These are phyloP conservation scores for Drosophila leonis DNA, from an alignment of 2,888 invertebrate genomes.

Conservation along the genomic window DNA sequence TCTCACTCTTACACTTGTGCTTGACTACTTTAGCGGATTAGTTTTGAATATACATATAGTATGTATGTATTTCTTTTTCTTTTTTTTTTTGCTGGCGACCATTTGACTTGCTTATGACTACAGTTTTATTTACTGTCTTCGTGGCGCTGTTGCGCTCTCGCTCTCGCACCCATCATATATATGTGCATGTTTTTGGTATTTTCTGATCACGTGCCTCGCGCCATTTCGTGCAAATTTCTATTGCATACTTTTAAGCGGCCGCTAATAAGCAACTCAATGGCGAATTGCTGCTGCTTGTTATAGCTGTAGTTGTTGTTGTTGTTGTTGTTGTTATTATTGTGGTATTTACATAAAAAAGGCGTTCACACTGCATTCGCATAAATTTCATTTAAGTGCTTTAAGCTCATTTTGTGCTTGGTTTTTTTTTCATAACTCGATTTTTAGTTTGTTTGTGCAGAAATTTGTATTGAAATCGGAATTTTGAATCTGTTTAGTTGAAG, in stretches of 20 bases:
- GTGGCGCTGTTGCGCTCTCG: not conserved
- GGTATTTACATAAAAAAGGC: conserved; percentile 56
- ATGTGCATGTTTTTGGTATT: not conserved
- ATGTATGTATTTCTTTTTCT: not conserved
- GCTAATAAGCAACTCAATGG: conserved; percentile 58
- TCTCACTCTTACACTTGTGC: not conserved
- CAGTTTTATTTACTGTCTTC: conserved; percentile 22
- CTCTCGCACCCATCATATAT: not conserved
- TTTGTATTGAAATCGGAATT: not conserved
- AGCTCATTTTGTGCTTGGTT: not conserved
- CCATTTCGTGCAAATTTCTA: conserved; percentile 57
- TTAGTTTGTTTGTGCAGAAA: not conserved
- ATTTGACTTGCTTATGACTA: conserved; percentile 56
- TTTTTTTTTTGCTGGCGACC: conserved; percentile 46
- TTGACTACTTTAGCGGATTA: conserved; percentile 74
- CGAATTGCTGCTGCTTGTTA: conserved; percentile 10
- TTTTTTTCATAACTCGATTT: not conserved
- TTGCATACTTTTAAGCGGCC: conserved; percentile 63
- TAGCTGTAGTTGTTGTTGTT: too few relatives aligned
- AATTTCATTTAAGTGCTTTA: conserved; percentile 34
- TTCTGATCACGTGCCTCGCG: conserved; percentile 45
- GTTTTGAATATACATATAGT: conserved; percentile 54
- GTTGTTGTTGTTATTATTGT: conserved; percentile 4
- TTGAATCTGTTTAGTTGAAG: not conserved
- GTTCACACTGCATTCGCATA: conserved; percentile 49